Base-by-base conservation (phyloP, 2,113 vertebrate genomes). In the Oryzias melastigma region DNA sequence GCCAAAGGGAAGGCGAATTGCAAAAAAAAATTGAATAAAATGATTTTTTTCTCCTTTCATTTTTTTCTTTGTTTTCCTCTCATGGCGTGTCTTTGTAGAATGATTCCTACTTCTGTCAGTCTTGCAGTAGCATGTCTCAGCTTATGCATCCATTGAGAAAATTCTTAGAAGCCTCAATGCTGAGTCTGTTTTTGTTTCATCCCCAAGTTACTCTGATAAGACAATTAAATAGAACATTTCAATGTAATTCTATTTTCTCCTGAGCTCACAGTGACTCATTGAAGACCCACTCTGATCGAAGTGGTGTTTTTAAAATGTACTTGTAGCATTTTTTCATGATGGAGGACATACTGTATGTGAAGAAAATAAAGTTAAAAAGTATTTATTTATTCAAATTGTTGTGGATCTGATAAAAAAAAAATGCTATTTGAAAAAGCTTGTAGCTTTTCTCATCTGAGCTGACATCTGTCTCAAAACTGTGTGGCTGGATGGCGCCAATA, bases 201-300 rank as follows among this genome's bases (percentile, higher is more conserved):
- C 48, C 22, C 2, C 47, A 60, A 19, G 58, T 18, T 41, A 65
- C 62, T 87, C 70, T 76, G 73, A 86, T 80, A 71, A 76, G 52
- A 41, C 27, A 70, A 66, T 78, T 57, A 65, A 58, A 52, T 75
- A 22, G 10, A 51, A 52, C 47, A 46, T 5, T 3, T 22, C 71
- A 78, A 75, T 67, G 62, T 25, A 68, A 67, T 75, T 16, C 61
- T 16, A 65, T 62, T 76, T 75, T 52, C 68, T 19, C 67, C 40
- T 35, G 18, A 17, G n/a, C 27, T 14, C 24, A 52, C 17, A 35
- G 5, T 25, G 25, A 10, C 5, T 54, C 12, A 18, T 40, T 29
- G 19, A 22, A 35, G 42, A 44, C 42, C 7, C 29, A 35, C 29
- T 35, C 29, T 7, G 8, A 7, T 35, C 7, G 8, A 35, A 35